Evolutionary conservation across 2,113 vertebrate genomes (phyloP), one percentile per base, ranked within the genome.

Genomic region (Malurus cyaneus): DNA sequence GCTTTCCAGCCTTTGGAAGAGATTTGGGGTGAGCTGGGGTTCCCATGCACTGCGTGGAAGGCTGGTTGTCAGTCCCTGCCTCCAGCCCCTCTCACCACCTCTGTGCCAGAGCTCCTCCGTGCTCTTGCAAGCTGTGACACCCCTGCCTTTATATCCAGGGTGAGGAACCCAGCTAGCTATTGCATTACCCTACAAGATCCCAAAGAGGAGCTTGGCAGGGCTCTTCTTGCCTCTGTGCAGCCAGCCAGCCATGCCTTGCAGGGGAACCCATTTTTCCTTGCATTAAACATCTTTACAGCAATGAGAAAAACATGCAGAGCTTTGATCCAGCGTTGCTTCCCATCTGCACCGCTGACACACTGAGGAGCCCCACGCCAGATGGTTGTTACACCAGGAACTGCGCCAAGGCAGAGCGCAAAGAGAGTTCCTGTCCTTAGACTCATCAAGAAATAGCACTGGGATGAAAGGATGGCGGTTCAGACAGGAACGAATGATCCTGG

Each of bases 381-480:
- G 86, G 89, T 14, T 12, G 3, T 47, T 90, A 59, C 61, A 9
- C 77, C 60, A 87, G 93, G 87, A 95, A 41, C 21, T 31, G 12
- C 44, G 57, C 87, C 88, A 91, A 23, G 9, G 18, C 32, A 26
- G 42, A 66, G 53, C 1, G 0, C 80, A 74, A 47, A 66, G 77
- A 94, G 54, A 67, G 84, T 44, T 89, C 90, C 53, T 92, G 73
- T 85, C 92, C 79, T 93, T 53, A 56, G 49, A 72, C 53, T 49
- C 6, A 1, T 71, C 53, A 72, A 70, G 74, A 56, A 86, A 62
- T 8, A 91, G 65, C 12, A 2, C 12, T 26, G 53, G 69, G 70
- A 71, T 42, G 29, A 54, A 62, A 80, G 34, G 39, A 70, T 80
- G 69, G 52, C 0, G 2, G 88, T 49, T 66, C 42, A 89, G 84